Evolutionary conservation across 2,113 vertebrate species (phyloP).

Genomic region (Chelonoidis abingdonii): DNA sequence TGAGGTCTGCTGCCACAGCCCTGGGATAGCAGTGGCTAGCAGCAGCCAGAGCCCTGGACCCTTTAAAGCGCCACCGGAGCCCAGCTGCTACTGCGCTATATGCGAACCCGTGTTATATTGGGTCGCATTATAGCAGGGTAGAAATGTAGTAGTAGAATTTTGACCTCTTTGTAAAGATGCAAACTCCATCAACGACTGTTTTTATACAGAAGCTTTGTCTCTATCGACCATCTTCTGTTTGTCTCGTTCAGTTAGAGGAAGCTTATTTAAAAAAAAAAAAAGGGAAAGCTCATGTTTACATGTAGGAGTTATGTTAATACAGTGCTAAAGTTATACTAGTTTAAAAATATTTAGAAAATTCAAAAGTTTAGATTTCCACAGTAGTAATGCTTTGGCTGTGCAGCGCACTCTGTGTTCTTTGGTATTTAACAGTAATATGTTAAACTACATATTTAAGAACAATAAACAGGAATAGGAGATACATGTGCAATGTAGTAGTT

Average conservation of each 20-base stretch:
- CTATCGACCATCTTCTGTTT: not conserved
- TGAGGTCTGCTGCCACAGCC: too few species aligned
- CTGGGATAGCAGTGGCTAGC: too few species aligned
- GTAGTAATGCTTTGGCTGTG: accelerated
- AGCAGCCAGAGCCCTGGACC: too few species aligned
- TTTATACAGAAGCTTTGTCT: not conserved
- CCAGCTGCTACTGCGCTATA: too few species aligned
- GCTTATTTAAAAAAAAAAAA: not conserved
- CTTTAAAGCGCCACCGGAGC: too few species aligned
- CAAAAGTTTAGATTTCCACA: not conserved
- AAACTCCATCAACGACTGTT: not conserved
- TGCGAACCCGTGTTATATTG: too few species aligned
- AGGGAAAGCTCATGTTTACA: not conserved
- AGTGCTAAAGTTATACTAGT: not conserved
- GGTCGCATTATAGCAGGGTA: too few species aligned
- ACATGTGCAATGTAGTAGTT: not conserved
- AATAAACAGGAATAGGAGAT: not conserved
- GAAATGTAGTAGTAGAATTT: too few species aligned
- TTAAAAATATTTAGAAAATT: not conserved
- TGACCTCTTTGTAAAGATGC: not conserved
- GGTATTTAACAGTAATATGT: not conserved
- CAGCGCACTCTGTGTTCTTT: not conserved
- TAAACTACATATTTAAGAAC: not conserved
- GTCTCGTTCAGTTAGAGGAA: not conserved
- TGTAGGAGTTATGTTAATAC: not conserved